Conservation (phyloP, 2,888 invertebrate genomes). For the Antitype chi region DNA sequence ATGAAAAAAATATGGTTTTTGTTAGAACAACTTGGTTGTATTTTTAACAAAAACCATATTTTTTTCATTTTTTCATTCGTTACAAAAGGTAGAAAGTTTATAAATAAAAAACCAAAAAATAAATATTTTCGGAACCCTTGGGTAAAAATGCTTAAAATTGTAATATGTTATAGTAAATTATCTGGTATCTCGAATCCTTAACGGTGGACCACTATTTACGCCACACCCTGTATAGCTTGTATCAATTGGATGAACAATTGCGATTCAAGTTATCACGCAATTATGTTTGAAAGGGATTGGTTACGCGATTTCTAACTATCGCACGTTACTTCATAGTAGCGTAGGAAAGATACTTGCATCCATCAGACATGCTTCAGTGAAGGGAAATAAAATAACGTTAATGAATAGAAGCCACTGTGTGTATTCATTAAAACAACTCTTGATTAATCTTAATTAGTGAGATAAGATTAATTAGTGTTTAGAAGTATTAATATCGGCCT, state of each 20-base stretch:
- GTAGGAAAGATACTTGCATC: constrained; percentile 18
- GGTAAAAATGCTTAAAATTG: too few species aligned
- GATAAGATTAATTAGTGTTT: constrained; percentile 34
- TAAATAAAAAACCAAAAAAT: too few species aligned
- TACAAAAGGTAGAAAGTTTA: too few species aligned
- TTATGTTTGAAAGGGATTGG: constrained; percentile 16
- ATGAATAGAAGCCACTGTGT: constrained; percentile 26
- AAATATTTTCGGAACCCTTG: too few species aligned
- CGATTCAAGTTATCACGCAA: background rate
- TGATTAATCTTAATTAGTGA: constrained; percentile 12
- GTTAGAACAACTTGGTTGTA: too few species aligned
- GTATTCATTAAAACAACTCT: background rate
- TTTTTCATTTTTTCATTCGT: too few species aligned
- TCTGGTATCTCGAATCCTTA: too few species aligned
- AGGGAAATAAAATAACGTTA: constrained; percentile 27
- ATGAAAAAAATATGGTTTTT: too few species aligned
- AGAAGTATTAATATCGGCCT: background rate
- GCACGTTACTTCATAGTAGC: constrained; percentile 21
- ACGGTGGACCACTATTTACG: too few species aligned
- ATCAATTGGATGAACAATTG: background rate
- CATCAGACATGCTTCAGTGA: constrained; percentile 25
- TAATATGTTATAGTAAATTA: too few species aligned
- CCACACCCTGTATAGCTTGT: background rate
- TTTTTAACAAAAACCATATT: too few species aligned
- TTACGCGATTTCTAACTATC: constrained; percentile 40